Base-by-base conservation (phyloP, 2,797 vertebrate genomes). In the Cercopithecus neglectus region DNA sequence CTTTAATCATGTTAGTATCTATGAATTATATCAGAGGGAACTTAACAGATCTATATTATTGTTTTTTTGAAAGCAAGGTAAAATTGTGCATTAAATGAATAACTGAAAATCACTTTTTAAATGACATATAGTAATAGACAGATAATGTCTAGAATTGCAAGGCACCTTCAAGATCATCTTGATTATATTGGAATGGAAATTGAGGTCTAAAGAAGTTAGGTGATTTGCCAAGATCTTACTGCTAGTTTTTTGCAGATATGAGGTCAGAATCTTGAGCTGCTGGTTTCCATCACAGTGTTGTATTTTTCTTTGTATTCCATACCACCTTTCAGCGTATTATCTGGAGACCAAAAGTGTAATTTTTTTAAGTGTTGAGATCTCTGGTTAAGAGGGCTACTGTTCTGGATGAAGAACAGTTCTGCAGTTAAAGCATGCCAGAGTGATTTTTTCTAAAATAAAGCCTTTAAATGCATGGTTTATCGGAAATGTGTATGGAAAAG, bases 371-470 rank as follows among this genome's bases (percentile, higher is more conserved):
- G 41, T 13, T 33, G 24, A 41, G 59, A 72, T 59, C 2, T 2
- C n/a, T 86, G 70, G 94, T 39, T 61, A 92, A 93, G 41, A 88
- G 30, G 61, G 33, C 28, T 70, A 67, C 84, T 74, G 17, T 97
- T 90, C 50, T 12, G 57, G n/a, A 93, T 36, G 8, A 70, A 21
- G 14, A 44, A 19, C 0, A 50, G 74, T 48, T 95, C 39, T 64
- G 14, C 50, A 96, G 83, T 82, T 74, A 46, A 78, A 96, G 61
- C 1, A 0, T 79, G 82, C 26, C 8, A 70, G 30, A n/a, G 5
- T 24, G 24, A 53, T 84, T 95, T 94, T 95, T 17, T 89, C 59
- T 76, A 92, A 98, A 88, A 79, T 92, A 93, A 93, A 89, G 46
- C 9, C 59, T 96, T 22, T 81, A 90, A 70, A n/a, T 90, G n/a